phyloP scores from a whole-genome alignment of 2,113 vertebrate genomes.

The Takifugu flavidus region DNA sequence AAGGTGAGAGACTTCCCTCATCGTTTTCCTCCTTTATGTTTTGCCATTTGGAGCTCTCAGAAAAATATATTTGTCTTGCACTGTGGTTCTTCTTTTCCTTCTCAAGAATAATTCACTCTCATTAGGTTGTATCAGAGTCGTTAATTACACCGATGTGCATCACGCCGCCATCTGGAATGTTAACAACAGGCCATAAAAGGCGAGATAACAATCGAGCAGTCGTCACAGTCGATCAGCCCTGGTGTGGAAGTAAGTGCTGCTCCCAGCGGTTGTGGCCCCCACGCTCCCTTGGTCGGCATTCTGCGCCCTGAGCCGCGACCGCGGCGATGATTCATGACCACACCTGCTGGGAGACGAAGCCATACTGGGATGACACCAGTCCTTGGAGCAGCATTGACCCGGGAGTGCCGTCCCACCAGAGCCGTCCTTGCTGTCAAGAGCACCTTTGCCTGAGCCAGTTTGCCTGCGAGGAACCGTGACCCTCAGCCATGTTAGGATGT shows the following conservation, averaged over 20 bases:
- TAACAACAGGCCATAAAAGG: conserved; percentile 22
- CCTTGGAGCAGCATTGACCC: conserved; percentile 11
- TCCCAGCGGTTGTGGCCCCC: neutral
- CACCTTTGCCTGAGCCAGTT: conserved; percentile 8
- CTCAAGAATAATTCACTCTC: neutral
- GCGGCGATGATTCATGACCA: too few relatives aligned
- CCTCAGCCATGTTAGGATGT: too few relatives aligned
- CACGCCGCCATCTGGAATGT: conserved; percentile 23
- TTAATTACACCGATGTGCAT: conserved; percentile 13
- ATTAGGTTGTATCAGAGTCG: conserved; percentile 4
- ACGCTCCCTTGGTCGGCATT: neutral
- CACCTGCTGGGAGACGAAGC: neutral
- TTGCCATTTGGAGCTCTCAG: neutral
- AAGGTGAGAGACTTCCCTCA: neutral
- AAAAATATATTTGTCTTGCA: neutral
- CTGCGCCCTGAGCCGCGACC: neutral
- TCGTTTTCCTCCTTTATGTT: neutral
- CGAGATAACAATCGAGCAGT: conserved; percentile 25
- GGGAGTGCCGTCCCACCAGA: neutral
- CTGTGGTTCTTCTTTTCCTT: neutral
- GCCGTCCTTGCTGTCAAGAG: neutral
- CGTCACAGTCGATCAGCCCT: conserved; percentile 18
- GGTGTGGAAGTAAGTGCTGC: conserved; percentile 5
- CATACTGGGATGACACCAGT: neutral
- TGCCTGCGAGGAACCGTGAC: neutral